A percentile compares a stretch with the other conserved stretches of the same genome.
Evolutionary conservation across 2,797 vertebrate genomes (phyloP).

Genomic region (Lepidocolaptes lacrymiger): DNA sequence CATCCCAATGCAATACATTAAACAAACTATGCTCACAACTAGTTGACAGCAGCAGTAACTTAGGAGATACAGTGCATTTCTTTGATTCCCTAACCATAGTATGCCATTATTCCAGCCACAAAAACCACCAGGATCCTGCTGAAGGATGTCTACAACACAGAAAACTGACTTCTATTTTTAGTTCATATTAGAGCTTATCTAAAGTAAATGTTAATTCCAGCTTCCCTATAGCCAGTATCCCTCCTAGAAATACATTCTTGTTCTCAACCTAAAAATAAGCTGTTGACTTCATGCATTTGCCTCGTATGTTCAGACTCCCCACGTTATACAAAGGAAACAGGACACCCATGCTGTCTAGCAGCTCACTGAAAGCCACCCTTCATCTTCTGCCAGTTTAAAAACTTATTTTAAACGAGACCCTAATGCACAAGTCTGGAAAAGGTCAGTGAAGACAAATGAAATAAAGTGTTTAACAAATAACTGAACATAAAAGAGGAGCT

Average conservation of each 20-base stretch:
- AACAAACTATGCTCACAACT: not conserved
- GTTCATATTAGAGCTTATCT: slow-evolving; percentile 15
- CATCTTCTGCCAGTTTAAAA: not conserved
- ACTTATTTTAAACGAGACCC: not conserved
- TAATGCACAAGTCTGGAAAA: not conserved
- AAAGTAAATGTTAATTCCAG: not conserved
- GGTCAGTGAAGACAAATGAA: not conserved
- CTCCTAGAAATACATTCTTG: not conserved
- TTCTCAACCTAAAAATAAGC: slow-evolving; percentile 17
- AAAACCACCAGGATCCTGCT: not conserved
- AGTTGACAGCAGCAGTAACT: not conserved
- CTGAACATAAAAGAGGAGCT: not conserved
- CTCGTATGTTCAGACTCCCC: not conserved
- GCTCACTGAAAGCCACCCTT: not conserved
- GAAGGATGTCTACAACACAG: not conserved
- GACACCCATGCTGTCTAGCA: not conserved
- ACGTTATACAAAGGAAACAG: not conserved
- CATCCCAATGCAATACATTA: not conserved
- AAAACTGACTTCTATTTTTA: slow-evolving; percentile 15
- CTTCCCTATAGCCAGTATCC: not conserved
- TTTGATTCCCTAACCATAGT: not conserved
- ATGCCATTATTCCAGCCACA: not conserved
- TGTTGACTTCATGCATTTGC: not conserved
- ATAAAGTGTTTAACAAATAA: not conserved
- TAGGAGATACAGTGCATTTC: not conserved